Evolutionary conservation across 2,888 invertebrate genomes (phyloP), one percentile per base, ranked within the genome.

Genomic region (Conus canariensis): DNA sequence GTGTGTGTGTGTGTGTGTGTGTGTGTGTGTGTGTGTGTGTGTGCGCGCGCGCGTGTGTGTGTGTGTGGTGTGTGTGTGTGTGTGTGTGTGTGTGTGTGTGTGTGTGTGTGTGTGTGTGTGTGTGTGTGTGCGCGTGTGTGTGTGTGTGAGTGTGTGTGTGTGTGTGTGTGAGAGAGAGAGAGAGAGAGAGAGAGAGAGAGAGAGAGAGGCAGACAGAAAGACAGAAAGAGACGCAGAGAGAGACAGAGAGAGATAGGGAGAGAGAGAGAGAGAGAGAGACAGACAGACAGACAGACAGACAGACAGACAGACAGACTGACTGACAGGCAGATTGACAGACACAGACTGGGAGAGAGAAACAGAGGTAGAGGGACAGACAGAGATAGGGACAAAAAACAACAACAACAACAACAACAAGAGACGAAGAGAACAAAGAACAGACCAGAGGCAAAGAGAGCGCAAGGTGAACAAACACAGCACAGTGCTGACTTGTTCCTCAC

Each of bases 191-290:
- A 80, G 80, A 80, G 30, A 80, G 80, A 88, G 14, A 45, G 80
- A 80, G 30, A 80, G 85, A 74, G 85, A 88, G 88, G 86, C 64
- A 85, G 88, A 88, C 58, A 60, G 88, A 88, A 60, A 74, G 88
- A 85, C 85, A 85, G n/a, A 80, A 8, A 80, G 30, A 80, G 25
- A 30, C 2, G 25, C 3, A 80, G 30, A 80, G 30, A 80, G 25
- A 80, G 80, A 80, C 12, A 80, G 80, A 80, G 12, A 80, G 45
- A 80, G 12, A 80, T 10, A 80, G 30, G 45, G 8, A 80, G 86
- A 89, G 4, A 89, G 22, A 89, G 60, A 89, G 74, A 89, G 58
- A 85, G 86, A 85, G 56, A 89, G 67, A 89, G 74, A 74, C 58
- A 89, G 25, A 85, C 85, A 85, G 19, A 89, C 59, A 70, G 85